Base-by-base conservation (phyloP, 2,113 vertebrate genomes). In the Numenius arquata region DNA sequence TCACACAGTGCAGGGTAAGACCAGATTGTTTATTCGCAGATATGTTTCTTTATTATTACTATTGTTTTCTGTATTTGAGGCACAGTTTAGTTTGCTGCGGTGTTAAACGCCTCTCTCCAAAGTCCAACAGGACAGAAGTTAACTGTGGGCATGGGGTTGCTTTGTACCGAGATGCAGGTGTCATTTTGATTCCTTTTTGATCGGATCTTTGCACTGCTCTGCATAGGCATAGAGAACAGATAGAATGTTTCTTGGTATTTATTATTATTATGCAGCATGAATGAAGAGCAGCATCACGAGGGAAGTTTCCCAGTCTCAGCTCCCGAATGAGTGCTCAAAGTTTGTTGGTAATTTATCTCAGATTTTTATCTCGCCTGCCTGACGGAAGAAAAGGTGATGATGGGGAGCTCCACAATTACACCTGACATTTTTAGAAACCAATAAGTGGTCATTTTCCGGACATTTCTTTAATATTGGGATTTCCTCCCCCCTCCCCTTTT, bases 1-100 rank as follows among this genome's bases (percentile, higher is more conserved):
- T 98, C 99, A 99, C 94, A 98, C 98, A 98, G 99, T 98, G 96
- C 99, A 99, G 98, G 99, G 99, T 99, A 99, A 99, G 99, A 93
- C 53, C 53, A 19, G 53, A 77, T 19, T 58, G 23, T 91, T 96
- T 96, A 66, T 88, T 93, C 36, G 66, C 62, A 70, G 53, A 52
- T 78, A 45, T 4, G 8, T 70, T 92, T 94, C 72, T 79, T 78
- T 72, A 79, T 85, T 85, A 21, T 40, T 85, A 88, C 62, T 92
- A 11, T 7, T 38, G 15, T 74, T 87, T 38, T 66, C 52, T 63
- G 22, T 63, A 18, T 85, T 55, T 81, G 8, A 58, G 65, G 67
- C 61, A 72, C 11, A 61, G 30, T 32, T 94, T 36, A 66, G 27
- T 85, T 92, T n/a, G 25, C 77, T 50, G 70, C 38, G 8, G 27